Evolutionary conservation across 2,797 vertebrate genomes (phyloP), one percentile per base, ranked within the genome.

Genomic region (Pygocentrus nattereri): DNA sequence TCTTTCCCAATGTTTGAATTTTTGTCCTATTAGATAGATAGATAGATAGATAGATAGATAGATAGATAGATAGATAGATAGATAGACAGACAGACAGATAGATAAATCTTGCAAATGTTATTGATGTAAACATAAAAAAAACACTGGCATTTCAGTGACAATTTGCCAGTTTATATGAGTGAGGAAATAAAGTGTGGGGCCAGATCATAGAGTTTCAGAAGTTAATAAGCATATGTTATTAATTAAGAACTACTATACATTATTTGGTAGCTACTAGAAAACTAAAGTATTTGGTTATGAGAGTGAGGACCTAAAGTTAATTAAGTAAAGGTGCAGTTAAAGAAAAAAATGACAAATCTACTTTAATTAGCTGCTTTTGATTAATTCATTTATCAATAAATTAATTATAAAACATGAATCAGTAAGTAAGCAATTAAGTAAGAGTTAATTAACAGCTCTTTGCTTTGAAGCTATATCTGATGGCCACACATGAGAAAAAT

Each of bases 291-390:
- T 54, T 21, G 50, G 50, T 54, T 1, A 21, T 19, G 18, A 19
- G 19, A 54, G 50, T 54, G 13, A 54, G 50, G 19, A 30, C 27
- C 1, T 61, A 23, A 23, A 1, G 25, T 38, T 67, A 44, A 44
- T 67, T 21, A 38, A 6, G 64, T 44, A 41, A 23, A 21, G 1
- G 19, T 41, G 21, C 8, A 41, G 41, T 67, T 67, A 7, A 44
- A 5, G 12, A 6, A 38, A 56, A 73, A 59, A 58, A 74, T 72
- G 74, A 31, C 61, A n/a, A 83, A 84, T 76, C 54, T 75, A 65
- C 74, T 62, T 77, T 74, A 58, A 49, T 71, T 64, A 76, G 5
- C 16, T 44, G 12, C 74, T 71, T 50, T 70, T 30, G 65, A 69
- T 71, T 62, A 62, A n/a, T 76, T 34, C 15, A 76, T 74, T 59